These are phyloP conservation scores for Serripes groenlandicus DNA, from an alignment of 2,888 invertebrate genomes.

Conservation along the genomic window DNA sequence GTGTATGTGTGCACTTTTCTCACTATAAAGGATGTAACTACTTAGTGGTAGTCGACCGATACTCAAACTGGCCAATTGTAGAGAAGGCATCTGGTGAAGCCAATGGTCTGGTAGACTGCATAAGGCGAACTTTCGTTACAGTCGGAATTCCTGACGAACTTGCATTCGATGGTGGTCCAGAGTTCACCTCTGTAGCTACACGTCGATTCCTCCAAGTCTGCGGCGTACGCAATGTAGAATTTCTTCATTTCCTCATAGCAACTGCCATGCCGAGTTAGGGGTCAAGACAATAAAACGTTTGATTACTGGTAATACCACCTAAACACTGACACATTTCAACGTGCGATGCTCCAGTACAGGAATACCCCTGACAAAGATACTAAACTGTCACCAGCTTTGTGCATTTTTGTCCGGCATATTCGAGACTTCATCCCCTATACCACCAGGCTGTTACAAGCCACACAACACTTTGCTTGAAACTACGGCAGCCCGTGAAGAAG, in stretches of 20 bases:
- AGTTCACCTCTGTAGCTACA: slow-evolving; percentile 67
- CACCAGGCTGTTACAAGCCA: background rate
- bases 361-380: slow-evolving; percentile 32
- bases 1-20: slow-evolving; percentile 41
- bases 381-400: background rate
- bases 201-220: slow-evolving; percentile 70
- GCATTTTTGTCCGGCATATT: no score
- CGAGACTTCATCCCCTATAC: background rate
- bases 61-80: slow-evolving; percentile 70
- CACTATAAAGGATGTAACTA: slow-evolving; percentile 62
- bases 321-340: slow-evolving; percentile 54
- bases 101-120: slow-evolving; percentile 57
- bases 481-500: no score
- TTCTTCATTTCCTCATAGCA: slow-evolving; percentile 76
- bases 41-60: slow-evolving; percentile 69
- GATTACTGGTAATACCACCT: slow-evolving; percentile 59
- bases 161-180: slow-evolving; percentile 71
- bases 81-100: slow-evolving; percentile 48
- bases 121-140: slow-evolving; percentile 67
- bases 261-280: slow-evolving; percentile 73
- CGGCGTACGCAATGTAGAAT: slow-evolving; percentile 74
- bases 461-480: no score
- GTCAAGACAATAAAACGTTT: slow-evolving; percentile 69
- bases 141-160: slow-evolving; percentile 73
- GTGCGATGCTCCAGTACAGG: slow-evolving; percentile 60